These are phyloP conservation scores for Microtus ochrogaster DNA, from an alignment of 2,113 vertebrate genomes.

Conservation along the genomic window DNA sequence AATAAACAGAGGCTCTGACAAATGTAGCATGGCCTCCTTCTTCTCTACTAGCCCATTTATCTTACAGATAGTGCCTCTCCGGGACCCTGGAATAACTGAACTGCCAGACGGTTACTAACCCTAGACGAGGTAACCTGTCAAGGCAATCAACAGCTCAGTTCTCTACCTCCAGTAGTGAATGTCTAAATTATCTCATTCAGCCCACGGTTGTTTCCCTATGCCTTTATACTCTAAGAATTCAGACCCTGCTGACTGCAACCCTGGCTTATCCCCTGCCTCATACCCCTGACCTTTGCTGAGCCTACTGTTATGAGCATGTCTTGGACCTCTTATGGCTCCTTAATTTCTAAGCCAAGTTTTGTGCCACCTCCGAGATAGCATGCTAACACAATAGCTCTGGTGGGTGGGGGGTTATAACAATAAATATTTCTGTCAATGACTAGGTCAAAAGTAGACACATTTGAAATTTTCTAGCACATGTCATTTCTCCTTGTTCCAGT, in stretches of 20 bases:
- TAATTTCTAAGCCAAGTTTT: neutral
- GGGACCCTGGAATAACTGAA: too few species aligned
- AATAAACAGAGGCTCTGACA: too few species aligned
- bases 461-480: neutral
- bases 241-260: neutral
- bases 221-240: too few species aligned
- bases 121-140: too few species aligned
- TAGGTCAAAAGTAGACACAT: neutral
- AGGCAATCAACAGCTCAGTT: too few species aligned
- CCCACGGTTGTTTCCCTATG: too few species aligned
- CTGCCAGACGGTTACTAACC: too few species aligned
- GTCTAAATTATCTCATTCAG: neutral
- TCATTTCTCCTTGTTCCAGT: constrained; percentile 26
- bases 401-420: neutral
- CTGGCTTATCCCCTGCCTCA: neutral
- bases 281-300: neutral
- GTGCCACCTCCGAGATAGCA: neutral
- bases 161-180: too few species aligned
- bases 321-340: neutral
- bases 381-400: neutral
- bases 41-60: too few species aligned
- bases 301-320: neutral
- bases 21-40: too few species aligned
- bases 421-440: neutral
- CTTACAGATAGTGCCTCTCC: too few species aligned